Conservation (phyloP, 1,140 invertebrate species). For the Drosophila leontia region DNA sequence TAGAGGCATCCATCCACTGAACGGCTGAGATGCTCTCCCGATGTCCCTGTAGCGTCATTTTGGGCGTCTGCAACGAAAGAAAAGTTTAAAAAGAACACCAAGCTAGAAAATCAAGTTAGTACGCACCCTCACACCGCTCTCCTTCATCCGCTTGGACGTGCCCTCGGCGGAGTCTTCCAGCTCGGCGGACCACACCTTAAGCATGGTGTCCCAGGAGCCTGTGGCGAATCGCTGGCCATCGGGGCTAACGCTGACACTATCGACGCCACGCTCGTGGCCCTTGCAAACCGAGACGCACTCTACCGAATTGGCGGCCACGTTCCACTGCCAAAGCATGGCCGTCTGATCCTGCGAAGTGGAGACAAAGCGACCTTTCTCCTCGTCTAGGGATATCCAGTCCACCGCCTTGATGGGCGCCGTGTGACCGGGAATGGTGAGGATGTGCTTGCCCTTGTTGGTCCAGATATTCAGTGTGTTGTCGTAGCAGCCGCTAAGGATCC, state of each 20-base stretch:
- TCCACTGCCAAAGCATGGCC: conserved; percentile 95
- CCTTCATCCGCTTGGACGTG: conserved; percentile 78
- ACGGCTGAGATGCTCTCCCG: conserved; percentile 94
- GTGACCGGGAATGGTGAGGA: conserved; percentile 94
- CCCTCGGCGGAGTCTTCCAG: conserved; percentile 84
- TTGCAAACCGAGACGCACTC: conserved; percentile 92
- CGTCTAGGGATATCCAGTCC: conserved; percentile 91
- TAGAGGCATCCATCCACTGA: conserved; percentile 91
- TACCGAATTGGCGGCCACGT: conserved; percentile 90
- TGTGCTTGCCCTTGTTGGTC: conserved; percentile 93
- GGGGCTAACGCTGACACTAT: conserved; percentile 91
- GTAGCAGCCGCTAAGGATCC: conserved; percentile 97
- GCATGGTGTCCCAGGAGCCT: conserved; percentile 95
- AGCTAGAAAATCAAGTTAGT: rapidly evolving
- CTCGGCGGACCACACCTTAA: conserved; percentile 91
- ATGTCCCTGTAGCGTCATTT: conserved; percentile 96
- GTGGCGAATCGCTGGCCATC: conserved; percentile 91
- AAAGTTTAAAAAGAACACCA: background rate
- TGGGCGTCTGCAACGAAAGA: conserved; percentile 88
- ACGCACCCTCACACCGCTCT: conserved; percentile 86
- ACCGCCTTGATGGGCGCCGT: conserved; percentile 94
- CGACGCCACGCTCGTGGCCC: conserved; percentile 95
- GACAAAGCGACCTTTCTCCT: conserved; percentile 89
- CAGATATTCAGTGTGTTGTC: conserved; percentile 96
- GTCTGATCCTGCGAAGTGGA: conserved; percentile 97